Conservation (phyloP, 2,113 vertebrate species). For the Poecilia latipinna region DNA sequence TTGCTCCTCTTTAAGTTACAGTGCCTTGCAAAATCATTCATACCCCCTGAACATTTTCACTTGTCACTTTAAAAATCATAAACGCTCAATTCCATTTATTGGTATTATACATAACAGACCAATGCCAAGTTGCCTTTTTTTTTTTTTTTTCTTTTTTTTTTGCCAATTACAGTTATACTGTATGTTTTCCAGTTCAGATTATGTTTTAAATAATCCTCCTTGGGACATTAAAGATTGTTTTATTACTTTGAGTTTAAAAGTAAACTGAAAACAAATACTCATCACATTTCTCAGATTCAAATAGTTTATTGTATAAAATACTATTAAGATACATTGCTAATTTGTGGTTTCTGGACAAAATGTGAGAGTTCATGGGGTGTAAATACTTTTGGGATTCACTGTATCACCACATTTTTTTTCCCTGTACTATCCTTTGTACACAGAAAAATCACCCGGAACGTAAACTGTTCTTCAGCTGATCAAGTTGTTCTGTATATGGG, state of each 20-base stretch:
- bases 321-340: too few species aligned
- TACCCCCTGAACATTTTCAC: neutral
- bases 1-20: slow-evolving; percentile 25
- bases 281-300: too few species aligned
- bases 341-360: neutral
- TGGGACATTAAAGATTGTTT: too few species aligned
- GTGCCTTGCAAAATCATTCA: neutral
- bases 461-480: slow-evolving; percentile 13
- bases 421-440: slow-evolving; percentile 3
- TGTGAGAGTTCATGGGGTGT: neutral
- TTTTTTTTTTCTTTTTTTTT: too few species aligned
- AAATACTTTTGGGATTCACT: neutral
- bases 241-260: neutral
- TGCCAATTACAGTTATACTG: too few species aligned
- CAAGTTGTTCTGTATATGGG: slow-evolving; percentile 22
- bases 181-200: too few species aligned
- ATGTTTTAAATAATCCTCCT: too few species aligned
- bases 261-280: too few species aligned
- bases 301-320: too few species aligned
- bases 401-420: neutral
- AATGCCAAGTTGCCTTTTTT: neutral
- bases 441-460: slow-evolving; percentile 15
- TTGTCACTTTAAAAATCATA: slow-evolving; percentile 22
- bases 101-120: neutral
- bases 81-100: neutral